Evolutionary conservation across 2,888 invertebrate species (phyloP), one percentile per base, ranked within the genome.

Genomic region (Alsophila aescularia): DNA sequence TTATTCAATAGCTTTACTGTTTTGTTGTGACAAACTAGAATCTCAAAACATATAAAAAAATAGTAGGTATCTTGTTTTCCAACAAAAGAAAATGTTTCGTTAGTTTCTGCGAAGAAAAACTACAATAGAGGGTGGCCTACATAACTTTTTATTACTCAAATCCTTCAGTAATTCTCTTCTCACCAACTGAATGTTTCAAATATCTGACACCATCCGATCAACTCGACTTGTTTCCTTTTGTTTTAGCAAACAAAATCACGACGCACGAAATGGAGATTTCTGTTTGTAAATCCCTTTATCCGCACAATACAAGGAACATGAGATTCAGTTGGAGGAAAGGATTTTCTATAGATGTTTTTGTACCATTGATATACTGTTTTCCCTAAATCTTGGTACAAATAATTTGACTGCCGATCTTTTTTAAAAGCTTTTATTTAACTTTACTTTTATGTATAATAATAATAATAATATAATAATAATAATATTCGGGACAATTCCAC

Each of bases 271-370:
- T 60, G 27, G 51, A 53, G 52, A 60, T 63, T 53, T 61, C 49
- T 62, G 45, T 58, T 59, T 50, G 56, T 42, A 63, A 65, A 61
- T 60, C 59, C 56, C 48, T 63, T 65, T 63, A 63, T 58, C 57
- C 59, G 35, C 13, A 31, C 44, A 48, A 37, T 41, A 52, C 51
- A 51, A 41, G 44, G 32, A 60, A 51, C 40, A 56, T 41, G 16
- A 48, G 58, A 58, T 54, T 59, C 52, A 47, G 57, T 60, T 56
- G 42, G 39, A 57, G 51, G 44, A 43, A 56, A 50, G 35, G 42
- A 58, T 58, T 50, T n/a, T 29, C 10, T 2, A 29, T 8, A 24
- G 5, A 8, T 24, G 24, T 24, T 8, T 5, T n/a, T n/a, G n/a
- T n/a, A n/a, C n/a, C n/a, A n/a, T n/a, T n/a, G n/a, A n/a, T n/a